phyloP scores from a whole-genome alignment of 2,888 invertebrate species.

The Chymomyza fuscimana region DNA sequence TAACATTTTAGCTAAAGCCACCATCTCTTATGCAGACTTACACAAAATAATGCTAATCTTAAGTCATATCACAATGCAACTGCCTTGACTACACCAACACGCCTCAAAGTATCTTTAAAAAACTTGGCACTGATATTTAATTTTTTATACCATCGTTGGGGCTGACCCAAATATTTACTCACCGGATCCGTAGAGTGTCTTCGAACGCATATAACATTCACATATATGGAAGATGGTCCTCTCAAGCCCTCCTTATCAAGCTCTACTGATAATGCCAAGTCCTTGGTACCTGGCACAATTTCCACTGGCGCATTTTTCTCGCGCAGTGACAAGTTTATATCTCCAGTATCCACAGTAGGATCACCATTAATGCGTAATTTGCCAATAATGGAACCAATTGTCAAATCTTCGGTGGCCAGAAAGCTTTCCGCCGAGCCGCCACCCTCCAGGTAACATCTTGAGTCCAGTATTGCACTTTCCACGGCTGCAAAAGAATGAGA shows the following conservation, averaged over 20 bases:
- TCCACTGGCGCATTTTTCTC: slow-evolving; percentile 90
- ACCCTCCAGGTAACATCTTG: slow-evolving; percentile 93
- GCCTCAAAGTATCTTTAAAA: too few relatives aligned
- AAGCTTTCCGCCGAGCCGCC: slow-evolving; percentile 95
- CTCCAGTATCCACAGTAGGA: slow-evolving; percentile 85
- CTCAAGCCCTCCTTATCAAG: slow-evolving; percentile 91
- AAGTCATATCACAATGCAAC: too few relatives aligned
- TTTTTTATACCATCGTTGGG: too few relatives aligned
- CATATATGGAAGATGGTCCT: slow-evolving; percentile 91
- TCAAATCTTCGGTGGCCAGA: slow-evolving; percentile 91
- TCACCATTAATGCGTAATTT: slow-evolving; percentile 90
- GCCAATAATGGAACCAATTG: slow-evolving; percentile 90
- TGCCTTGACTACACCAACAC: too few relatives aligned
- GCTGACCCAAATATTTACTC: slow-evolving; percentile 62
- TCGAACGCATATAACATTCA: slow-evolving; percentile 92
- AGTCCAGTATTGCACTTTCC: slow-evolving; percentile 84
- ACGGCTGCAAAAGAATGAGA: slow-evolving; percentile 80
- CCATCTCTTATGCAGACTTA: too few relatives aligned
- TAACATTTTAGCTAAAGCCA: too few relatives aligned
- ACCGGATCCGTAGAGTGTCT: slow-evolving; percentile 89
- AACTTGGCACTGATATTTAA: too few relatives aligned
- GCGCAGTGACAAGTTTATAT: slow-evolving; percentile 88
- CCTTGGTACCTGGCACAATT: slow-evolving; percentile 88
- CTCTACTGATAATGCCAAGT: slow-evolving; percentile 87
- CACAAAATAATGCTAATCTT: too few relatives aligned